These are phyloP conservation scores for Sebastes reedi DNA, from an alignment of 2,797 vertebrate genomes.

Conservation along the genomic window DNA sequence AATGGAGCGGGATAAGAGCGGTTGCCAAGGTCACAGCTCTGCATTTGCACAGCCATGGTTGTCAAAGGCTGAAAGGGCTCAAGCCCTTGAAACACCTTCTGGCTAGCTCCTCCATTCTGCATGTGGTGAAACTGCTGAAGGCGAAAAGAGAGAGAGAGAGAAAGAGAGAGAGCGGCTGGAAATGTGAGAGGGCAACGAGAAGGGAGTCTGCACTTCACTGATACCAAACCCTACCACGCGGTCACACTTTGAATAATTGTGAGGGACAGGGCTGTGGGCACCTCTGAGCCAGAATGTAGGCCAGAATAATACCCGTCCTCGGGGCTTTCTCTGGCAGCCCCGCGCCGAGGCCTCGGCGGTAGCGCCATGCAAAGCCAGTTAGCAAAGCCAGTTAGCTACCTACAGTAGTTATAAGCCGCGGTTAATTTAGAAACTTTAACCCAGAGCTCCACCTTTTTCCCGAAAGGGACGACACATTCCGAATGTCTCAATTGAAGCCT, in stretches of 20 bases:
- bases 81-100: slow-evolving; percentile 78
- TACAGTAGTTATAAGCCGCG: slow-evolving; percentile 49
- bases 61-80: slow-evolving; percentile 78
- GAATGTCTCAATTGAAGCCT: slow-evolving; percentile 63
- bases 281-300: slow-evolving; percentile 63
- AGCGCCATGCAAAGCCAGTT: slow-evolving; percentile 71
- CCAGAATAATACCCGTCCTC: slow-evolving; percentile 67
- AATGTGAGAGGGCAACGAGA: slow-evolving; percentile 53
- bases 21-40: slow-evolving; percentile 75
- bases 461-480: slow-evolving; percentile 63
- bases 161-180: slow-evolving; percentile 24
- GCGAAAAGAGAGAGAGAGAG: slow-evolving; percentile 36
- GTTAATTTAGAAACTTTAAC: slow-evolving; percentile 70
- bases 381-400: slow-evolving; percentile 69
- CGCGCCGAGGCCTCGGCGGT: slow-evolving; percentile 39
- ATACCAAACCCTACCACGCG: slow-evolving; percentile 68
- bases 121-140: slow-evolving; percentile 69
- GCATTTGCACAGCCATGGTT: slow-evolving; percentile 77
- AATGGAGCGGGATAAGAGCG: slow-evolving; percentile 59
- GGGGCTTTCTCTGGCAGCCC: slow-evolving; percentile 59
- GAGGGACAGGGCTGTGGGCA: slow-evolving; percentile 69
- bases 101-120: slow-evolving; percentile 72
- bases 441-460: slow-evolving; percentile 49
- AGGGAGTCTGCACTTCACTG: slow-evolving; percentile 72
- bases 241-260: slow-evolving; percentile 72